These are phyloP conservation scores for Trisateles emortualis DNA, from an alignment of 2,888 invertebrate species.

Conservation along the genomic window DNA sequence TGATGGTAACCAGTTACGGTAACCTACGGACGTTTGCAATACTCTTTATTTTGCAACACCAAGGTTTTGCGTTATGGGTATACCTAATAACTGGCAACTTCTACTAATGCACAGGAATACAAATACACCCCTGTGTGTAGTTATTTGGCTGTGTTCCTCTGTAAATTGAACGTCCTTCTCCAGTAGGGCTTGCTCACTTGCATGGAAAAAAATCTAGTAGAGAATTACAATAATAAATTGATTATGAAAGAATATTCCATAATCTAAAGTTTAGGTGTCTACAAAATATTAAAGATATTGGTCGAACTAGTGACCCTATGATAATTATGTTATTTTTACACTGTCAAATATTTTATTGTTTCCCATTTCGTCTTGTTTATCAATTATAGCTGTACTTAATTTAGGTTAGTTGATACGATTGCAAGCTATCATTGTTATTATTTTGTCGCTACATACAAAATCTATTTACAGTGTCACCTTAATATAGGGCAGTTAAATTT, in stretches of 20 bases:
- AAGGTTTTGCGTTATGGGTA: no score
- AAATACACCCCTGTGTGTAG: no score
- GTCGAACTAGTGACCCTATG: slow-evolving; percentile 73
- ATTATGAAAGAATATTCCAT: slow-evolving; percentile 31
- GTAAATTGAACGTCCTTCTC: no score
- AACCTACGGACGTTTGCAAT: no score
- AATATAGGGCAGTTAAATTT: slow-evolving; percentile 12
- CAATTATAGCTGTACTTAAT: slow-evolving; percentile 68
- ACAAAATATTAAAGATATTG: slow-evolving; percentile 58
- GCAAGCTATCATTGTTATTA: slow-evolving; percentile 49
- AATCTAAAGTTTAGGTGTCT: slow-evolving; percentile 39
- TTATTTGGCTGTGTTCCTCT: no score
- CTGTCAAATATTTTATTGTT: slow-evolving; percentile 73
- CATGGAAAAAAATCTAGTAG: no score
- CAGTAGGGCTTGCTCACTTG: no score
- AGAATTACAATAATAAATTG: slow-evolving; percentile 26
- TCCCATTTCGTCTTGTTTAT: slow-evolving; percentile 68
- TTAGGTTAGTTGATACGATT: slow-evolving; percentile 72
- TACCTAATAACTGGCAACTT: no score
- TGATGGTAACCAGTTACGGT: no score
- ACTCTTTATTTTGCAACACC: no score
- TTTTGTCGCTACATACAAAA: slow-evolving; percentile 41
- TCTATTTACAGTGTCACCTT: slow-evolving; percentile 33
- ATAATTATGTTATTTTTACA: slow-evolving; percentile 68
- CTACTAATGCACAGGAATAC: neutral